phyloP scores from a whole-genome alignment of 2,797 vertebrate species.

The Merluccius polli region DNA sequence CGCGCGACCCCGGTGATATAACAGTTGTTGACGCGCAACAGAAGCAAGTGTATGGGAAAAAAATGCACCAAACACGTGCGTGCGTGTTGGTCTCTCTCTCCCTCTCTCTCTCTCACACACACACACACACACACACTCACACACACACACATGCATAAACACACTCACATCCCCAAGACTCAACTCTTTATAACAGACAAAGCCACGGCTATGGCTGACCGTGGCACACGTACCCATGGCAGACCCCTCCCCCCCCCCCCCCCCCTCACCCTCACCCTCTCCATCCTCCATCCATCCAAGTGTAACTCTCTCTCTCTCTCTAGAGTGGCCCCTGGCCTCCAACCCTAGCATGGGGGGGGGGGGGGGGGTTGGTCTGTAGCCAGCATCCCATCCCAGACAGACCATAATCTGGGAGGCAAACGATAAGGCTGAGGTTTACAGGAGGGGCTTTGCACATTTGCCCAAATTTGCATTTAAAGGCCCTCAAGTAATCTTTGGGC shows the following conservation, averaged over 20 bases:
- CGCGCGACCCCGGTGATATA: too few relatives aligned
- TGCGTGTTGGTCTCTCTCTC: too few relatives aligned
- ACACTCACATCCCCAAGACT: slow-evolving; percentile 46
- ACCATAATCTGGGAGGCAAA: slow-evolving; percentile 74
- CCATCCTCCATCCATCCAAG: slow-evolving; percentile 51
- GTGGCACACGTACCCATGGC: slow-evolving; percentile 52
- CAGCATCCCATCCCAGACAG: slow-evolving; percentile 54
- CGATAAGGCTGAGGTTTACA: slow-evolving; percentile 73
- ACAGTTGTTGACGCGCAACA: too few relatives aligned
- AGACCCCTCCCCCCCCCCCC: slow-evolving; percentile 19
- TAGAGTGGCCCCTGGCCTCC: slow-evolving; percentile 63
- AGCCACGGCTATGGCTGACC: slow-evolving; percentile 58
- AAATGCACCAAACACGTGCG: too few relatives aligned
- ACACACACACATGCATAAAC: slow-evolving; percentile 40
- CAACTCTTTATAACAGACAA: slow-evolving; percentile 48
- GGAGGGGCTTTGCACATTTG: slow-evolving; percentile 65
- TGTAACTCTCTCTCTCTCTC: slow-evolving; percentile 17
- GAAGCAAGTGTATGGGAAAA: too few relatives aligned
- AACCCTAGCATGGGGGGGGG: slow-evolving; percentile 62
- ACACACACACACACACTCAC: slow-evolving; percentile 15
- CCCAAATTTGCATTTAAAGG: slow-evolving; percentile 77
- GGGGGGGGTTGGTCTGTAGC: slow-evolving; percentile 67
- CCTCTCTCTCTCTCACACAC: background rate
- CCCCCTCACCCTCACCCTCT: slow-evolving; percentile 30
- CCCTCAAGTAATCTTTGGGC: slow-evolving; percentile 75